Evolutionary conservation across 35 echinoderm and acorn worm species (phyloP).

Genomic region (Apostichopus japonicus): DNA sequence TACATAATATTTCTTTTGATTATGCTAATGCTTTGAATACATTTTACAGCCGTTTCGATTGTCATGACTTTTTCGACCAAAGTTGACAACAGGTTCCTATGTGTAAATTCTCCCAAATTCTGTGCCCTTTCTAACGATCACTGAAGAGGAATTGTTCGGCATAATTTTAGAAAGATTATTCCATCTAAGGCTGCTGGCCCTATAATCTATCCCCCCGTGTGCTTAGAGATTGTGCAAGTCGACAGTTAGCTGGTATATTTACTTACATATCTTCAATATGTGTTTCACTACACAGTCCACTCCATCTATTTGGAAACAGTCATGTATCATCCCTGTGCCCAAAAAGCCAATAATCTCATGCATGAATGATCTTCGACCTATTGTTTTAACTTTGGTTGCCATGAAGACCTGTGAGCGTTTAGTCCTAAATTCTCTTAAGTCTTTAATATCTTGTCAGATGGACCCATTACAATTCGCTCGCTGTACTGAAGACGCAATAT

Average conservation of each 20-base stretch:
- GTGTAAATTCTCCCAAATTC: too few relatives aligned
- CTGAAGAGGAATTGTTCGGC: too few relatives aligned
- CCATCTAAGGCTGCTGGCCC: not conserved
- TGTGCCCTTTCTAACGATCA: too few relatives aligned
- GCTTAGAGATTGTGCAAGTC: not conserved
- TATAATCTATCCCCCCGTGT: not conserved
- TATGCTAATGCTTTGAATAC: not conserved
- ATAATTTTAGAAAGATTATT: not conserved
- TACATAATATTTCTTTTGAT: not conserved
- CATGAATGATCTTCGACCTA: constrained; percentile 33
- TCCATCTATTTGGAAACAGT: not conserved
- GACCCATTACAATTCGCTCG: constrained; percentile 45
- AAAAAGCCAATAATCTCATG: not conserved
- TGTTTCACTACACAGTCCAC: constrained; percentile 10
- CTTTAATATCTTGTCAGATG: not conserved
- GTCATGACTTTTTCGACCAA: too few relatives aligned
- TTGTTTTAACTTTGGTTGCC: constrained; percentile 25
- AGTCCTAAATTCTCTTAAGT: not conserved
- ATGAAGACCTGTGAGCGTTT: constrained; percentile 55
- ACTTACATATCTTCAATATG: constrained; percentile 48
- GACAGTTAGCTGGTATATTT: constrained; percentile 1
- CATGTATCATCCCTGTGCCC: constrained; percentile 4
- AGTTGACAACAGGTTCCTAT: too few relatives aligned
- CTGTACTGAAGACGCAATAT: constrained; percentile 13
- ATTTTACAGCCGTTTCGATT: too few relatives aligned